Evolutionary conservation across 2,113 vertebrate species (phyloP).

Genomic region (Alouatta palliata): DNA sequence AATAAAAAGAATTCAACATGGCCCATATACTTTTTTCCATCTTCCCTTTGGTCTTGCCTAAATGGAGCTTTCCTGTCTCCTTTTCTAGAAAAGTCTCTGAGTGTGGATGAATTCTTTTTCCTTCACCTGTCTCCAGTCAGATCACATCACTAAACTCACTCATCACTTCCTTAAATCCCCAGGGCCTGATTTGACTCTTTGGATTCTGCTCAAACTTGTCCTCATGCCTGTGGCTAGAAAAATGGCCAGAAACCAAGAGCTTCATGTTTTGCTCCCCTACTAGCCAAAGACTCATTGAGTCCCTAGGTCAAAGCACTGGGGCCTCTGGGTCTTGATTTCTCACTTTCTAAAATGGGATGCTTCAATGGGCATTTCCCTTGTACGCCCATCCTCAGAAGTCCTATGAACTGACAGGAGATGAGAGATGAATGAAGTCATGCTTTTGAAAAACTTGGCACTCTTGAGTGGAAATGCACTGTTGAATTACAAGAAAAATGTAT

Average conservation of each 20-base stretch:
- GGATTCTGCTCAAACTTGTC: slow-evolving; percentile 41
- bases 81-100: background rate
- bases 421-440: background rate
- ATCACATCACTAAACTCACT: background rate
- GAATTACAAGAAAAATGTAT: slow-evolving; percentile 46
- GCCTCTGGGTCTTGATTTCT: background rate
- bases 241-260: background rate
- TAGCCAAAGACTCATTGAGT: background rate
- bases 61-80: background rate
- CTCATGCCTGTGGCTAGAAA: background rate
- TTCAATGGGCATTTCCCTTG: background rate
- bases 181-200: background rate
- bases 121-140: background rate
- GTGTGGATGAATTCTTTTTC: background rate
- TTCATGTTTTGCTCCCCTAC: background rate
- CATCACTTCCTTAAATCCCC: background rate
- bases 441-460: slow-evolving; percentile 33
- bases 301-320: background rate
- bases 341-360: background rate
- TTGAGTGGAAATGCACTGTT: background rate
- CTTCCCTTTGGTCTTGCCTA: background rate
- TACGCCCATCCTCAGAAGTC: background rate
- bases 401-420: background rate
- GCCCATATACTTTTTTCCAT: background rate
- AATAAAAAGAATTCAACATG: background rate